Conservation (phyloP, 2,113 vertebrate species). For the Phaethon lepturus region DNA sequence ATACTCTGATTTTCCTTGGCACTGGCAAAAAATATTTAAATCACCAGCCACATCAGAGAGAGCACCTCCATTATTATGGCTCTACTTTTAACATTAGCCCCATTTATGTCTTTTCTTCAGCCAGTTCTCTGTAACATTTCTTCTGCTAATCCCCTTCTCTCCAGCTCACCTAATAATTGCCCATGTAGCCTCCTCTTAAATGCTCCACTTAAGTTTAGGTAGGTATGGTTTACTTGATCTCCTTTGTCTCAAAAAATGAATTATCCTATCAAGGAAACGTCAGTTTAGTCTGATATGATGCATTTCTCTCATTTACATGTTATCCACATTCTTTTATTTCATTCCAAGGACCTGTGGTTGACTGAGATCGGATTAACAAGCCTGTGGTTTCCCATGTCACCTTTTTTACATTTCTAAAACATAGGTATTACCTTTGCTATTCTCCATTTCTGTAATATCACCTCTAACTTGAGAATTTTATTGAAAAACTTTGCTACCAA, state of each 20-base stretch:
- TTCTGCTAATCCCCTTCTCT: not conserved
- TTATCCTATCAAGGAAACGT: not conserved
- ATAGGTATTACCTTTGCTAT: not conserved
- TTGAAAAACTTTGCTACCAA: not conserved
- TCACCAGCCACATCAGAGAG: not conserved
- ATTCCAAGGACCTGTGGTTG: not conserved
- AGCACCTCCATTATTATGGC: not conserved
- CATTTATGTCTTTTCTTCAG: not conserved
- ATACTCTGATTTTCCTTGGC: not conserved
- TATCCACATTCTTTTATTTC: not conserved
- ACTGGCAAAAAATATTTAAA: not conserved
- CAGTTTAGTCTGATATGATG: not conserved
- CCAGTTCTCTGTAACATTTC: not conserved
- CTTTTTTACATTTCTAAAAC: not conserved
- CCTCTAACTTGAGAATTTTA: not conserved
- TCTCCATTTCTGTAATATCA: not conserved
- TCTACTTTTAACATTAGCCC: not conserved
- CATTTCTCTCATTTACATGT: not conserved
- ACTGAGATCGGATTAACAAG: not conserved
- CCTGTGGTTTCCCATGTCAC: not conserved
- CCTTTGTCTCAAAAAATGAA: not conserved
- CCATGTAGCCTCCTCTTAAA: not conserved
- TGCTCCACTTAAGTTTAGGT: not conserved
- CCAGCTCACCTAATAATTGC: not conserved
- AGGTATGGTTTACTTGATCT: not conserved